Evolutionary conservation across 2,113 vertebrate genomes (phyloP).

Genomic region (Tupaia chinensis): DNA sequence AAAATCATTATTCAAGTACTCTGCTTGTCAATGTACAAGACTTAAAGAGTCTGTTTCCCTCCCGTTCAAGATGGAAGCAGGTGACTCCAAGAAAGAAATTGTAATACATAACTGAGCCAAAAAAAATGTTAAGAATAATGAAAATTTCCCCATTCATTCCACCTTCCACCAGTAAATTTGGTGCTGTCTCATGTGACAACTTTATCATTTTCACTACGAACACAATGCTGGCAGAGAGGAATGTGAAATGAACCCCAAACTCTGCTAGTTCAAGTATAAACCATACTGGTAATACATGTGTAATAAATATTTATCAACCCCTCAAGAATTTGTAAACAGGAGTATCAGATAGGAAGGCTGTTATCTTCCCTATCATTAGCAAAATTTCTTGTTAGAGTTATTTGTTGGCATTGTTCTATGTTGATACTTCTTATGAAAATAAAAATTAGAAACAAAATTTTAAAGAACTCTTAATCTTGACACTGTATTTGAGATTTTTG

Average conservation of each 20-base stretch:
- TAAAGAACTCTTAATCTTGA: background rate
- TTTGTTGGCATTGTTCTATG: background rate
- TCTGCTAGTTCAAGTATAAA: background rate
- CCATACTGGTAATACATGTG: background rate
- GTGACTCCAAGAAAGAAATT: conserved; percentile 57
- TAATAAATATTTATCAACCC: background rate
- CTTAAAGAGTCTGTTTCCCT: conserved; percentile 38
- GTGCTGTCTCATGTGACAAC: background rate
- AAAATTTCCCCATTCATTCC: background rate
- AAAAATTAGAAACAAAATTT: background rate
- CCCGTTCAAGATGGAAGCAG: conserved; percentile 45
- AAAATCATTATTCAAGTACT: conserved; percentile 39
- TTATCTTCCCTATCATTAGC: conserved; percentile 1
- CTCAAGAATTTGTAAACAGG: background rate
- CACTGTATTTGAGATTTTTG: background rate
- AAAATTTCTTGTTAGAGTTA: background rate
- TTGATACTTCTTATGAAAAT: background rate
- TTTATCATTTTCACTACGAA: conserved; percentile 24
- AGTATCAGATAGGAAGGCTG: background rate
- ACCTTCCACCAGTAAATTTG: background rate
- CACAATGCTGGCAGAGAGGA: background rate
- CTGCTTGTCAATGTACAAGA: conserved; percentile 53
- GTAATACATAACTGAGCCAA: background rate
- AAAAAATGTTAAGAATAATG: background rate
- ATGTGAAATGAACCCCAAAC: conserved; percentile 11